Evolutionary conservation across 2,797 vertebrate genomes (phyloP).

Genomic region (Gobio occitaniae): DNA sequence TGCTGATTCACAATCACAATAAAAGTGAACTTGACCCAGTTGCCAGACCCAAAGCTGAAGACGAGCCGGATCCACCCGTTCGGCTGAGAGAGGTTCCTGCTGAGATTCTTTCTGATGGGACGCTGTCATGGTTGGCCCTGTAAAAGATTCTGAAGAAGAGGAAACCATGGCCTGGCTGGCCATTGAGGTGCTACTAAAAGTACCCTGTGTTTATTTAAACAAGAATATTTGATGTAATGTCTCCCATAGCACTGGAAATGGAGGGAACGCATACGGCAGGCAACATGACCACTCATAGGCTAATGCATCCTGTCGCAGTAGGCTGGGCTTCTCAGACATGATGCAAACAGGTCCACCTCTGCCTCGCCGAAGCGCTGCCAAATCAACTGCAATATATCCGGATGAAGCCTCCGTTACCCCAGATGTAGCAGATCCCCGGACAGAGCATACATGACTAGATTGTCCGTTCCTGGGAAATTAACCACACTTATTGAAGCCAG

Average conservation of each 20-base stretch:
- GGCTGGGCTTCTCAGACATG: not conserved
- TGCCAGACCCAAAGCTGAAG: not conserved
- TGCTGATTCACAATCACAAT: not conserved
- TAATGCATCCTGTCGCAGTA: not conserved
- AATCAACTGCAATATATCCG: not conserved
- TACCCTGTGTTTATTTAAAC: not conserved
- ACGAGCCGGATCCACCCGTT: not conserved
- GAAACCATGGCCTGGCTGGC: not conserved
- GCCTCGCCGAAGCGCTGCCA: not conserved
- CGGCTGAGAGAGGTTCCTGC: not conserved
- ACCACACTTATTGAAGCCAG: not conserved
- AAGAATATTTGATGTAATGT: not conserved
- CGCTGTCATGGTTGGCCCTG: not conserved
- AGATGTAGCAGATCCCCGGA: not conserved
- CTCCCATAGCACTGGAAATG: not conserved
- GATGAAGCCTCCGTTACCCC: not conserved
- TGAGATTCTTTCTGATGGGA: not conserved
- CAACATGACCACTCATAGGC: not conserved
- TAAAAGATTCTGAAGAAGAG: not conserved
- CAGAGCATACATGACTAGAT: not conserved
- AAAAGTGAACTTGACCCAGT: not conserved
- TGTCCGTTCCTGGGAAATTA: not conserved
- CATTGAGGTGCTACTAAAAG: not conserved
- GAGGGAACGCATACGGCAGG: not conserved
- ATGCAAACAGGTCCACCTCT: not conserved